phyloP scores from a whole-genome alignment of 1,140 invertebrate genomes.

The Tribolium castaneum region DNA sequence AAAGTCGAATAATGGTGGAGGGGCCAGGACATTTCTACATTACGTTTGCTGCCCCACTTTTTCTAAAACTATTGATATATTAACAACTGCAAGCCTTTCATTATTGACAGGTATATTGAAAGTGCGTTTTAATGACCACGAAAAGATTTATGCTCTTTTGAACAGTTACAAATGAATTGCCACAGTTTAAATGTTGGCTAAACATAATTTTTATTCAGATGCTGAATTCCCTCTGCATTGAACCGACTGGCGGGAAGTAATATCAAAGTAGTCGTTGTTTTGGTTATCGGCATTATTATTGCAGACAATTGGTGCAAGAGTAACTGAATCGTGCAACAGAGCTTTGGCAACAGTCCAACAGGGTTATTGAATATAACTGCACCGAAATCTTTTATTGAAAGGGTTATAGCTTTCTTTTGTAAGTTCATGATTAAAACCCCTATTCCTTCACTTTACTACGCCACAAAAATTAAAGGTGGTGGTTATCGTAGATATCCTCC shows the following conservation, averaged over 20 bases:
- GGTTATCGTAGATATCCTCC: not conserved
- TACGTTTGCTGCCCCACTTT: not conserved
- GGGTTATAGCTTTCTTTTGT: not conserved
- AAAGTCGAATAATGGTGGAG: conserved; percentile 14
- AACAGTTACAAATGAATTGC: not conserved
- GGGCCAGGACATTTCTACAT: conserved; percentile 5
- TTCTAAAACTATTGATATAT: not conserved
- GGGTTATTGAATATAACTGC: not conserved
- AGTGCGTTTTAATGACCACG: not conserved
- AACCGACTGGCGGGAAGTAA: not conserved
- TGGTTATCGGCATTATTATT: not conserved
- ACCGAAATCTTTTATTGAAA: not conserved
- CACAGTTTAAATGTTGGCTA: not conserved
- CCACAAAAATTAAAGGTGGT: conserved; percentile 16
- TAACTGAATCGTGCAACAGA: not conserved
- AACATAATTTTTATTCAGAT: not conserved
- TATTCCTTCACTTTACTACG: not conserved
- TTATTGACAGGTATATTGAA: not conserved
- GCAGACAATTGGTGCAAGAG: not conserved
- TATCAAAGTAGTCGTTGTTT: not conserved
- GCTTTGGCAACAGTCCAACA: not conserved
- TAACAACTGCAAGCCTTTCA: not conserved
- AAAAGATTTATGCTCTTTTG: not conserved
- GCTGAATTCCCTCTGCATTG: not conserved
- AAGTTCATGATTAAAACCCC: not conserved